Base-by-base conservation (phyloP, 1,140 invertebrate species). In the Diuraphis noxia region DNA sequence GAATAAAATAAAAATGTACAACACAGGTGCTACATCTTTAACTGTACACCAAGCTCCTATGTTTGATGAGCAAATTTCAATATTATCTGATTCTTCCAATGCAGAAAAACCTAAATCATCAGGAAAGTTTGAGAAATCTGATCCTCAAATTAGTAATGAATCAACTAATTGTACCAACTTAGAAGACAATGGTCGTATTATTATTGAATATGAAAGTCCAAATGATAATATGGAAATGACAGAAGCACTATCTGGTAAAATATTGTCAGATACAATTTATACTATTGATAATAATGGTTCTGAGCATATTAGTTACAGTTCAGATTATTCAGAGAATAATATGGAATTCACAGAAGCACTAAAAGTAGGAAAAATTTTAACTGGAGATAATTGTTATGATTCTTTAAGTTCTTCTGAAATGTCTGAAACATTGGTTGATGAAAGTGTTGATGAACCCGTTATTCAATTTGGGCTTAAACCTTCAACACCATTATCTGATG, bases 1-100 rank as follows among this genome's bases (percentile, higher is more conserved):
- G 43, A 91, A 91, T 40, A 91, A 91, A 82, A 91, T 91, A 36
- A 91, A 91, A 52, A 91, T 91, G 77, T 82, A 91, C n/a, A 91
- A 82, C 81, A 82, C 77, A 38, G 77, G 41, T 40, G 88, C 88
- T 40, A 82, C 77, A 36, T 91, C 89, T 46, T 82, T 82, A 52
- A 82, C 77, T 82, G 77, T 82, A 34, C 23, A 77, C 49, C 72
- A 90, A 77, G 40, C 77, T 10, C 72, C 89, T 36, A 82, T 91
- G 77, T 82, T 81, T 81, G 89, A 91, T 91, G 89, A 91, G 63
- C 77, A 91, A 81, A 34, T 82, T 25, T 90, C 88, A 49, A 49
- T 90, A 23, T 82, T 91, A 46, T 91, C 89, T 38, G 89, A 82
- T 52, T 91, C 89, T 36, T 82, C 89, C 40, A 82, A 82, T 82